Percentiles rank a stretch among this genome's conserved stretches.
These are phyloP conservation scores for Aphidius gifuensis DNA, from an alignment of 1,140 invertebrate species.

Conservation along the genomic window DNA sequence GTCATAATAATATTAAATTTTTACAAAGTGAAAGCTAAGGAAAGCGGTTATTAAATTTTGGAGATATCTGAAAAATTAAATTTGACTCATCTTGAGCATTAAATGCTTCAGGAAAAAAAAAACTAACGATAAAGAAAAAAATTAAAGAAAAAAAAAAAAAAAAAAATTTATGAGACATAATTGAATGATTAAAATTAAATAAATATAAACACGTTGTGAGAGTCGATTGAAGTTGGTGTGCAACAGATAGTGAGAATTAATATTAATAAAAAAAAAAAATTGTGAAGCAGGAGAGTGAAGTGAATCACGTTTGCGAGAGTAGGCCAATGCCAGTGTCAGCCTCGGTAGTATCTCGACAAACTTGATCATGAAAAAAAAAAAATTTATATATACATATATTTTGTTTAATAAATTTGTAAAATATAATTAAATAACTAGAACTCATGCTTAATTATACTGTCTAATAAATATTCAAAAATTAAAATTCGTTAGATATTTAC, in stretches of 20 bases:
- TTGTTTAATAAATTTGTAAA: no score
- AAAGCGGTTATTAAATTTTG: no score
- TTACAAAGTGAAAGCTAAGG: no score
- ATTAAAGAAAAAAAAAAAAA: conserved; percentile 24
- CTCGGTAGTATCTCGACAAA: conserved; percentile 45
- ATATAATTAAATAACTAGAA: no score
- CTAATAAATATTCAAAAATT: no score
- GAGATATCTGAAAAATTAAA: no score
- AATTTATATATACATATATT: conserved; percentile 25
- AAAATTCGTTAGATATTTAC: no score
- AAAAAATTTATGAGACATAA: background rate
- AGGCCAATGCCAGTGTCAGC: conserved; percentile 53
- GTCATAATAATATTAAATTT: no score
- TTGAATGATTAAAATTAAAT: no score
- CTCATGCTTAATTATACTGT: no score
- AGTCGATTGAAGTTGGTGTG: conserved; percentile 19
- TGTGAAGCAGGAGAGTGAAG: conserved; percentile 43
- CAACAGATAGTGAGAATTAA: conserved; percentile 46
- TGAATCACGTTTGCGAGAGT: conserved; percentile 47
- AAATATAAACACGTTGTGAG: background rate
- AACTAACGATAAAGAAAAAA: conserved; percentile 22
- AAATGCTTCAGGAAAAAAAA: background rate
- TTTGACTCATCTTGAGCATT: no score
- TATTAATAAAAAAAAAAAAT: conserved; percentile 8
- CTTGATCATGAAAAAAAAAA: conserved; percentile 53